Evolutionary conservation across 2,888 invertebrate genomes (phyloP).

Genomic region (Acheta domesticus): DNA sequence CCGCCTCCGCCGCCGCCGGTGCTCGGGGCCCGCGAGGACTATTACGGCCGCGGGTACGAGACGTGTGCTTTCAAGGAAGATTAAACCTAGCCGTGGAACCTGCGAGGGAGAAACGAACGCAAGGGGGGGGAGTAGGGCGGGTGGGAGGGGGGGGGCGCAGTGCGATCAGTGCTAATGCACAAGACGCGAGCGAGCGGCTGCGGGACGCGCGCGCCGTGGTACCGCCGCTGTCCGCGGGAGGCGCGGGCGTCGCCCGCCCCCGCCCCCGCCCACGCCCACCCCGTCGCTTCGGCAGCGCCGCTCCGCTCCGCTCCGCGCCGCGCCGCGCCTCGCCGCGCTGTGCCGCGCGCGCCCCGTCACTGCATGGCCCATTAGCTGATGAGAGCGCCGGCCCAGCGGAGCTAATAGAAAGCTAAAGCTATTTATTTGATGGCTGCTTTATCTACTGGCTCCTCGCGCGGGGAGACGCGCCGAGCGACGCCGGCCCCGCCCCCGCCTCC

Average conservation of each 20-base stretch:
- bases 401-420: constrained; percentile 28
- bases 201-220: no score
- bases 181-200: neutral
- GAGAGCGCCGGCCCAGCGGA: constrained; percentile 25
- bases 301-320: no score
- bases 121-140: neutral
- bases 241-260: no score
- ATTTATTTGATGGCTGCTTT: constrained; percentile 18
- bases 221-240: no score
- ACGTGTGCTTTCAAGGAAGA: constrained; percentile 5
- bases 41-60: neutral
- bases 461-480: no score
- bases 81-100: neutral
- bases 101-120: neutral
- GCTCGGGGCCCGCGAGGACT: no score
- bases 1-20: no score
- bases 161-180: constrained; percentile 1
- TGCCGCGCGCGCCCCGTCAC: neutral
- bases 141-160: neutral
- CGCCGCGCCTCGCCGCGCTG: neutral
- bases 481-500: neutral
- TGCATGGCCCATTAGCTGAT: constrained; percentile 35
- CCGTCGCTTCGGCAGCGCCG: neutral
- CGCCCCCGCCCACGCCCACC: neutral
- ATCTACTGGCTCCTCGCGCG: neutral